Evolutionary conservation across 37 sponge, comb jelly and placozoan genomes (phyloP).

Genomic region (Tethya wilhelma): DNA sequence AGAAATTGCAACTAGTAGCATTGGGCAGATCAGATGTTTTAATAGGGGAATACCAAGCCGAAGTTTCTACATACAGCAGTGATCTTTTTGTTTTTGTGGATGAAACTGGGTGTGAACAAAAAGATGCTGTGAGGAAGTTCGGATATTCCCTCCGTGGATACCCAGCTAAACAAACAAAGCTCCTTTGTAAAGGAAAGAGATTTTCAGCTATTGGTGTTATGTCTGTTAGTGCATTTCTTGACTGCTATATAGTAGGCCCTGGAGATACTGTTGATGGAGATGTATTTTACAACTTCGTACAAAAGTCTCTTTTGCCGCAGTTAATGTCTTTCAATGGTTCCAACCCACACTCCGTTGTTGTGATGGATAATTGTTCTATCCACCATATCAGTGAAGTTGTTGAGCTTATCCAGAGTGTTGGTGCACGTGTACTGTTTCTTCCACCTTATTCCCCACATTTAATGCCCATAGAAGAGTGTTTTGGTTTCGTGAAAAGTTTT

Average conservation of each 20-base stretch:
- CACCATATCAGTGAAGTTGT: constrained; percentile 33
- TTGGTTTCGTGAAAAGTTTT: neutral
- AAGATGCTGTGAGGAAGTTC: too few relatives aligned
- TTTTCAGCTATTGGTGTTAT: neutral
- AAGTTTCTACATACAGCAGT: neutral
- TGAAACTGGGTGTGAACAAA: too few relatives aligned
- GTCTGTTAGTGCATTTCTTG: neutral
- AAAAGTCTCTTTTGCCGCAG: constrained; percentile 31
- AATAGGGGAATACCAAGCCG: neutral
- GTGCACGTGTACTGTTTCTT: constrained; percentile 22
- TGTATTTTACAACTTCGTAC: constrained; percentile 20
- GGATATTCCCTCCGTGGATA: too few relatives aligned
- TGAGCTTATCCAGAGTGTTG: constrained; percentile 12
- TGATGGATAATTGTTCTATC: constrained; percentile 51
- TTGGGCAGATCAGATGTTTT: too few relatives aligned
- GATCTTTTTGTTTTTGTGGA: neutral
- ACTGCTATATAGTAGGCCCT: neutral
- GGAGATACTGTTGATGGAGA: constrained; percentile 28
- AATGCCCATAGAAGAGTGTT: neutral
- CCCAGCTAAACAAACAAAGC: neutral
- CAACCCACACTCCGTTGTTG: constrained; percentile 28
- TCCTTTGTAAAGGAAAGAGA: neutral
- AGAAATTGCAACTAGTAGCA: too few relatives aligned
- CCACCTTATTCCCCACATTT: constrained; percentile 31
- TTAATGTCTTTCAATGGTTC: constrained; percentile 36